Evolutionary conservation across 2,113 vertebrate genomes (phyloP).

Genomic region (Rutilus rutilus): DNA sequence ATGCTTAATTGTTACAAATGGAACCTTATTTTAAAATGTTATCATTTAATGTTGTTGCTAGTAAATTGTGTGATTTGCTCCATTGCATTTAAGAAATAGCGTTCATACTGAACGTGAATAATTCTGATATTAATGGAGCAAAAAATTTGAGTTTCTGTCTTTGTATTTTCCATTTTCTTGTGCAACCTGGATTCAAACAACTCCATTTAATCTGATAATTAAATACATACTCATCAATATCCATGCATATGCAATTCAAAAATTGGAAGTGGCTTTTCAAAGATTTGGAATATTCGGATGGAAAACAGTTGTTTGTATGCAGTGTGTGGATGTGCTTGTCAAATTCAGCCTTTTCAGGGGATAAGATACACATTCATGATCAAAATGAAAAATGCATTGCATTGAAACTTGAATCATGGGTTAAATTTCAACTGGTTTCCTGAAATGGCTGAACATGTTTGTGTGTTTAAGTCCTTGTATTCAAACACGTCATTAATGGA

Average conservation of each 20-base stretch:
- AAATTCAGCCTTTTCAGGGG: slow-evolving; percentile 13
- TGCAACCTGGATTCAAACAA: slow-evolving; percentile 47
- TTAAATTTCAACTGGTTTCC: background rate
- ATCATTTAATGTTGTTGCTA: background rate
- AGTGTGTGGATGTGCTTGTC: slow-evolving; percentile 23
- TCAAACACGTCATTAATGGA: background rate
- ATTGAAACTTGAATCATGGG: background rate
- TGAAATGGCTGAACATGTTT: background rate
- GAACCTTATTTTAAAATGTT: no score
- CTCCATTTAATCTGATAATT: background rate
- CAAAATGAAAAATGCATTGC: background rate
- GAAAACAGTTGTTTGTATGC: slow-evolving; percentile 48
- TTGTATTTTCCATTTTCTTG: slow-evolving; percentile 11
- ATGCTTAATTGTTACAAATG: no score
- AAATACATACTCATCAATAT: background rate
- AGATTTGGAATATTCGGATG: background rate
- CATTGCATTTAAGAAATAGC: slow-evolving; percentile 23
- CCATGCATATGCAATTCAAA: background rate
- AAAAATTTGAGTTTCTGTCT: background rate
- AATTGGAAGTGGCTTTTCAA: background rate
- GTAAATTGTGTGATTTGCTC: slow-evolving; percentile 35
- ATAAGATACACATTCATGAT: background rate
- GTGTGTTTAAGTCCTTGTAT: background rate
- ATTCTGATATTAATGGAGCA: slow-evolving; percentile 28
- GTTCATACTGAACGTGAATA: background rate